phyloP scores from a whole-genome alignment of 2,888 invertebrate species.

The Gasteruption jaculator region DNA sequence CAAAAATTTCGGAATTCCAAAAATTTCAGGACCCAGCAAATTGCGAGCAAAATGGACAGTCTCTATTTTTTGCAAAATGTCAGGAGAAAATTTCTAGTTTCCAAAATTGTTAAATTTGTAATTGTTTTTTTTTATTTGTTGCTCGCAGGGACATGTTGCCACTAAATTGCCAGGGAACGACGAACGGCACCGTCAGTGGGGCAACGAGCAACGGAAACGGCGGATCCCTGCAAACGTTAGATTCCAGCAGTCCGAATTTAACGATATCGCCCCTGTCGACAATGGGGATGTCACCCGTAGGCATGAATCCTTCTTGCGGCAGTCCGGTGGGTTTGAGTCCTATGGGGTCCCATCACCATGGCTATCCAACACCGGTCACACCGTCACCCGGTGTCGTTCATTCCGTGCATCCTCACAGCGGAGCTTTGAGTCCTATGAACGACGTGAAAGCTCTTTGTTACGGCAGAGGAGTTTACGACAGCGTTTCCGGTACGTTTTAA shows the following conservation, averaged over 20 bases:
- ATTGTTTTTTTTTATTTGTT: slow-evolving; percentile 11
- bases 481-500: slow-evolving; percentile 34
- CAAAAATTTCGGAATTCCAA: too few relatives aligned
- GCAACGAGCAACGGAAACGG: slow-evolving; percentile 34
- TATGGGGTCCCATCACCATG: slow-evolving; percentile 45
- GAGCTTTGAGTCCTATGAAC: slow-evolving; percentile 43
- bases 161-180: slow-evolving; percentile 35
- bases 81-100: too few relatives aligned
- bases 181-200: slow-evolving; percentile 28
- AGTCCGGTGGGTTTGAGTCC: slow-evolving; percentile 46
- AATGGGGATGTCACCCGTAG: slow-evolving; percentile 46
- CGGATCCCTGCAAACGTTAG: slow-evolving; percentile 39
- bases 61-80: too few relatives aligned
- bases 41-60: too few relatives aligned
- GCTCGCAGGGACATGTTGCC: slow-evolving; percentile 43
- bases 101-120: too few relatives aligned
- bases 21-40: too few relatives aligned
- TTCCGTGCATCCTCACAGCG: slow-evolving; percentile 38
- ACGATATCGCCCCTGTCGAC: slow-evolving; percentile 45
- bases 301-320: slow-evolving; percentile 35
- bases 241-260: slow-evolving; percentile 43
- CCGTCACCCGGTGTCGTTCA: slow-evolving; percentile 46
- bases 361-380: slow-evolving; percentile 44
- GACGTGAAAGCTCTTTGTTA: slow-evolving; percentile 46
- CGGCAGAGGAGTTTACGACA: slow-evolving; percentile 40